phyloP scores from a whole-genome alignment of 1,140 invertebrate species.

The Gonatopus flavifemur region DNA sequence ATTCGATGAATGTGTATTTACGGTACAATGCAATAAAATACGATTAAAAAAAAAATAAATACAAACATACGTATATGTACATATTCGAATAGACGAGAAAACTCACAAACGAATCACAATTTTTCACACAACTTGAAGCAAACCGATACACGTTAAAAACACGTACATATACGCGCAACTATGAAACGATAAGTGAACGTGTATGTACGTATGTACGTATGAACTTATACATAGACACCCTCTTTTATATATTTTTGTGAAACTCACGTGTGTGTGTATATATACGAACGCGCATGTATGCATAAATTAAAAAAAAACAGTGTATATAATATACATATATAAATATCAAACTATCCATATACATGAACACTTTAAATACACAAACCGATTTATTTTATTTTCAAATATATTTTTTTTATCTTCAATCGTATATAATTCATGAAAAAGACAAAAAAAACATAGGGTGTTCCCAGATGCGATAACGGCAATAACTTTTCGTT shows the following conservation, averaged over 20 bases:
- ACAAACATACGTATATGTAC: constrained; percentile 9
- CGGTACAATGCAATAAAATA: constrained; percentile 15
- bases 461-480: too few relatives aligned
- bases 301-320: too few relatives aligned
- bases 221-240: constrained; percentile 51
- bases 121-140: constrained; percentile 50
- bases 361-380: too few relatives aligned
- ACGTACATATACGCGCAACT: constrained; percentile 34
- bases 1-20: constrained; percentile 19
- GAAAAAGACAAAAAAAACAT: too few relatives aligned
- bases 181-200: constrained; percentile 37
- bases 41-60: constrained; percentile 4
- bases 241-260: constrained; percentile 60
- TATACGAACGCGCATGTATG: constrained; percentile 43
- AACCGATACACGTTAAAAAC: constrained; percentile 34
- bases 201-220: constrained; percentile 39
- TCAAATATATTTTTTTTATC: too few relatives aligned
- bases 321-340: constrained; percentile 28
- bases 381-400: too few relatives aligned
- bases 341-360: constrained; percentile 29
- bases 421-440: too few relatives aligned
- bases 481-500: too few relatives aligned
- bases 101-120: constrained; percentile 39
- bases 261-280: constrained; percentile 54
- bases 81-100: constrained; percentile 22